Evolutionary conservation across 1,140 invertebrate species (phyloP), one percentile per base, ranked within the genome.

Genomic region (Stegodyphus mimosarum): DNA sequence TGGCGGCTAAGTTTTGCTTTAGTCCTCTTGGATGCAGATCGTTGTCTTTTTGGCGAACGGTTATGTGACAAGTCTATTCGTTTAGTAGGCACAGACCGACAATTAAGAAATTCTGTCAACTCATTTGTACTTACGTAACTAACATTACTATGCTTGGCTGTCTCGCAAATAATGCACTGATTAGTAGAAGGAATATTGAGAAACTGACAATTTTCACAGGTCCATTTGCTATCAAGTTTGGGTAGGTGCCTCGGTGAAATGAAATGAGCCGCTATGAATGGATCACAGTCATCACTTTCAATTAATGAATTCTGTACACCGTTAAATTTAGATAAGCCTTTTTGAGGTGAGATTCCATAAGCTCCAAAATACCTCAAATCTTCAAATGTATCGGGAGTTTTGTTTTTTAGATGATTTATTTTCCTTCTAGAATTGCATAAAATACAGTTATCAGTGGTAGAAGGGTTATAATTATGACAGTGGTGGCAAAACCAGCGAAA

Each of bases 11-110:
- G 91, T 89, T 92, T 92, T 6, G 91, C 92, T 91, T 92, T 92
- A 84, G 93, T 91, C 89, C 92, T 89, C 89, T 94, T 92, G 89
- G 94, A 92, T 90, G 93, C 90, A 83, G 92, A 91, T 9, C 91
- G 90, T 88, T 92, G 91, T 55, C 92, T 90, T 88, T 93, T 92
- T 48, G 92, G 91, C n/a, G 92, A 92, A 49, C 88, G 87, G 66
- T 88, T 89, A 60, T 87, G 87, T 18, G 77, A 69, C 7, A 84
- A 52, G 17, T 83, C 86, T 13, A 53, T 81, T 69, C 83, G 78
- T 73, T 87, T 87, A 5, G 55, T 53, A 18, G 78, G 74, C 17
- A 77, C 86, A 52, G 81, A 87, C 49, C 74, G 67, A 63, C 55
- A 83, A 74, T 83, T 83, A 6, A 87, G 49, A 52, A 87, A 83